These are phyloP conservation scores for Hipposideros armiger DNA, from an alignment of 2,113 vertebrate species.

Conservation along the genomic window DNA sequence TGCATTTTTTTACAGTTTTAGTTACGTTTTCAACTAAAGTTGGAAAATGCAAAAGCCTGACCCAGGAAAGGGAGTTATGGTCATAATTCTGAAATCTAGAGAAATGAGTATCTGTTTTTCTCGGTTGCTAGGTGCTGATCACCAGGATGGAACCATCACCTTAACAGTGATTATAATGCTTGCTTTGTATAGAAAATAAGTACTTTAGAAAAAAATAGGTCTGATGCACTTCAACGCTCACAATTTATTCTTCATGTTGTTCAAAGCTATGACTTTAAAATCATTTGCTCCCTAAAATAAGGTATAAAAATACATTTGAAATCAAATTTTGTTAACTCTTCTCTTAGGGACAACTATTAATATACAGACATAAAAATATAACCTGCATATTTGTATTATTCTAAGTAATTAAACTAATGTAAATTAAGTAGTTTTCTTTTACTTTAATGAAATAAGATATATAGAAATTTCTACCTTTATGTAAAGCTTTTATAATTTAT, in stretches of 20 bases:
- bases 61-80: background rate
- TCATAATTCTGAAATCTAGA: conserved; percentile 21
- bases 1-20: background rate
- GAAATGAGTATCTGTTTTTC: background rate
- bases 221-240: background rate
- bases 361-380: background rate
- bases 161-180: background rate
- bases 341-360: background rate
- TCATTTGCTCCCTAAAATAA: background rate
- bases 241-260: background rate
- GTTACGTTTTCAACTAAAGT: background rate
- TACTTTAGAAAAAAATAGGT: background rate
- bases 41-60: background rate
- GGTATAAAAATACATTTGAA: background rate
- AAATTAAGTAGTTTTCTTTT: background rate
- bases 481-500: background rate
- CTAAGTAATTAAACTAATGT: background rate
- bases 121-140: background rate
- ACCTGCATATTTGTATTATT: background rate
- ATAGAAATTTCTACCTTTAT: background rate
- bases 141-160: background rate
- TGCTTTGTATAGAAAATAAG: conserved; percentile 5
- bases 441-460: conserved; percentile 30
- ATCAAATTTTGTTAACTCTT: background rate
- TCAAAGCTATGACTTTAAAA: background rate